phyloP scores from a whole-genome alignment of 2,113 vertebrate genomes.

The Entomyzon cyanotis region DNA sequence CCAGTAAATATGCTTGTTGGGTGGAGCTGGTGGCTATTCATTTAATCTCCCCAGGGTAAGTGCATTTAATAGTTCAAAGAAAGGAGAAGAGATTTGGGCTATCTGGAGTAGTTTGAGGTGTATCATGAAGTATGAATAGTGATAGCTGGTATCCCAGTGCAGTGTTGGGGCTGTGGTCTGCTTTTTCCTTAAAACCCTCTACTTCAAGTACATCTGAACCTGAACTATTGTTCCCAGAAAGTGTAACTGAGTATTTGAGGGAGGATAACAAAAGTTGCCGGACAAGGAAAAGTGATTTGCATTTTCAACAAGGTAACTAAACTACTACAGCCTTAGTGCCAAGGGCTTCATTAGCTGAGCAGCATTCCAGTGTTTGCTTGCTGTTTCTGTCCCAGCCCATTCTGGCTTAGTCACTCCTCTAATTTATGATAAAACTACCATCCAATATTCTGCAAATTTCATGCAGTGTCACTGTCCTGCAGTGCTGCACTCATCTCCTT shows the following conservation, averaged over 20 bases:
- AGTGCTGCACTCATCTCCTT: background rate
- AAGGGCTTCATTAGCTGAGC: background rate
- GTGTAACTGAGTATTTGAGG: background rate
- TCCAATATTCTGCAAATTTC: background rate
- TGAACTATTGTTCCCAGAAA: background rate
- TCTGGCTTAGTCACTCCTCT: background rate
- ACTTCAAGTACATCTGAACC: background rate
- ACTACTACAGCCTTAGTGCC: too few relatives aligned
- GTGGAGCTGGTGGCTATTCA: constrained; percentile 90
- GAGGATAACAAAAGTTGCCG: background rate
- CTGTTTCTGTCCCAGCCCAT: background rate
- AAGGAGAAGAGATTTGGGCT: background rate
- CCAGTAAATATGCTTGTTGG: constrained; percentile 89
- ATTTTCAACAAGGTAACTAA: background rate
- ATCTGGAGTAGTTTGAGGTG: background rate
- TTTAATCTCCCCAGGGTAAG: constrained; percentile 86
- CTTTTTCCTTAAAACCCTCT: background rate
- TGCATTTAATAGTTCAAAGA: background rate
- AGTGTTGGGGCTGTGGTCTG: background rate
- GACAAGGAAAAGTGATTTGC: background rate
- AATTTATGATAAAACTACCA: background rate
- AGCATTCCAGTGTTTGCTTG: background rate
- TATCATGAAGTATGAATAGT: background rate
- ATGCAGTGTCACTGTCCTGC: background rate
- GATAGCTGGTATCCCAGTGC: background rate